phyloP scores from a whole-genome alignment of 64 coral and sea anemone genomes.

The Porites australiensis region DNA sequence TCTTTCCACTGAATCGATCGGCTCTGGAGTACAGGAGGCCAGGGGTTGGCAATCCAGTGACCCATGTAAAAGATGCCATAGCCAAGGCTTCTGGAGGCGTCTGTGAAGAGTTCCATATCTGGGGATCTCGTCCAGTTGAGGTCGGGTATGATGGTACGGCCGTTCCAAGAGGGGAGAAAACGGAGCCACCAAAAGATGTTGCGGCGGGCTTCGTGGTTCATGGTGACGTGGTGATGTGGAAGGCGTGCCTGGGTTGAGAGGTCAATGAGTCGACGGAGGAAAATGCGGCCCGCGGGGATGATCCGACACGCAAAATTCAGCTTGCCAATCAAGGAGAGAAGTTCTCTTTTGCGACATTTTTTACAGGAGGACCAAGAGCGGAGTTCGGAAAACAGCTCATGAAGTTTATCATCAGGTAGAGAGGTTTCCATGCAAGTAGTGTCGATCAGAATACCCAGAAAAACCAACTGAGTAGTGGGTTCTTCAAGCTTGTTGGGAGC shows the following conservation, averaged over 20 bases:
- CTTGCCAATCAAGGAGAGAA: slow-evolving; percentile 23
- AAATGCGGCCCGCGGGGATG: slow-evolving; percentile 11
- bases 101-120: slow-evolving; percentile 33
- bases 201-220: neutral
- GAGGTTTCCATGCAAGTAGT: slow-evolving; percentile 1
- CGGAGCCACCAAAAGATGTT: slow-evolving; percentile 34
- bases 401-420: slow-evolving; percentile 22
- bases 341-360: neutral
- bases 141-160: slow-evolving; percentile 5
- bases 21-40: neutral
- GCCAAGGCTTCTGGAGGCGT: neutral
- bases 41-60: slow-evolving; percentile 1
- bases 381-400: neutral
- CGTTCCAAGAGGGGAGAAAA: slow-evolving; percentile 6
- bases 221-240: neutral
- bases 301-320: slow-evolving; percentile 32
- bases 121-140: neutral
- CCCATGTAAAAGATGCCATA: neutral
- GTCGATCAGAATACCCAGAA: slow-evolving; percentile 23
- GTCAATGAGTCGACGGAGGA: slow-evolving; percentile 28
- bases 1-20: slow-evolving; percentile 20
- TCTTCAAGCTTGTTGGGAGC: neutral
- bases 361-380: neutral
- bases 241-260: neutral
- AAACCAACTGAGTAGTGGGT: too few species aligned